These are phyloP conservation scores for Drosophila triauraria DNA, from an alignment of 1,140 invertebrate genomes.

Conservation along the genomic window DNA sequence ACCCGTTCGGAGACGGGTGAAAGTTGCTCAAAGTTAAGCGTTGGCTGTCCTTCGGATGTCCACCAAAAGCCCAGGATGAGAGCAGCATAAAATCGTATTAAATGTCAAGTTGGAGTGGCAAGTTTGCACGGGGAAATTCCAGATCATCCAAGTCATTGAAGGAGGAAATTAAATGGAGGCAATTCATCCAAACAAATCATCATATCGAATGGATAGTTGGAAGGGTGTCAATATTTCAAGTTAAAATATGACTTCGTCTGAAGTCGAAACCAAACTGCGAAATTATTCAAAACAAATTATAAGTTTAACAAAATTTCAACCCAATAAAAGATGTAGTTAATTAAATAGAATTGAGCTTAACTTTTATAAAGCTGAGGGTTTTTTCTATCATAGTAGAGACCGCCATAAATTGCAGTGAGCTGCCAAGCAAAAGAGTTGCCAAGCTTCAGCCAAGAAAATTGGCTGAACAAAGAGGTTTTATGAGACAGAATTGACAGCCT, in stretches of 20 bases:
- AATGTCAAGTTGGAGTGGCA: conserved; percentile 21
- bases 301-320: neutral
- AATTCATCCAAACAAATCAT: conserved; percentile 12
- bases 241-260: too few species aligned
- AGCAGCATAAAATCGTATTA: conserved; percentile 28
- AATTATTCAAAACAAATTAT: neutral
- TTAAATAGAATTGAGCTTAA: too few species aligned
- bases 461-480: conserved; percentile 2
- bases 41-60: conserved; percentile 2
- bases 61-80: conserved; percentile 7
- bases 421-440: conserved; percentile 4
- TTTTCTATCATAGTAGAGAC: too few species aligned
- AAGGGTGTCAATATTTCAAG: neutral
- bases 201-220: neutral
- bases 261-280: neutral
- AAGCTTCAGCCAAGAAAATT: conserved; percentile 17
- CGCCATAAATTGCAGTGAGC: neutral
- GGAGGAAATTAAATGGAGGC: conserved; percentile 2
- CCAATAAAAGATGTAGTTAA: neutral
- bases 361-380: neutral
- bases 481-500: conserved; percentile 9
- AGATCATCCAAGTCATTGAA: conserved; percentile 12
- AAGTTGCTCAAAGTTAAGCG: conserved; percentile 11
- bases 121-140: conserved; percentile 8
- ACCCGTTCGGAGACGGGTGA: conserved; percentile 1